phyloP scores from a whole-genome alignment of 2,113 vertebrate species.

The Passer montanus region DNA sequence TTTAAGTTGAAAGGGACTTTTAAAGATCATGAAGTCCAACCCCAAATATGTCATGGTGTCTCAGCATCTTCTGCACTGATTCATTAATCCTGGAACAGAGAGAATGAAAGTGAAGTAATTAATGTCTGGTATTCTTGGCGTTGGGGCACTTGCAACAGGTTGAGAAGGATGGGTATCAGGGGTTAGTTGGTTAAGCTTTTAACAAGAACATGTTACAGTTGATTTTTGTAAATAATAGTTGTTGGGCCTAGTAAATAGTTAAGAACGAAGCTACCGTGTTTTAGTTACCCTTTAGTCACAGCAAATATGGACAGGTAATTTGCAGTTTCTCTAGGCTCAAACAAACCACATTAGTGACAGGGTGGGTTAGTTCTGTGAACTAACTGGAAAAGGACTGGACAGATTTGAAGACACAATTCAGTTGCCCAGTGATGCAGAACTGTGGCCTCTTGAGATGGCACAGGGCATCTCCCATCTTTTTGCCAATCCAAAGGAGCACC shows the following conservation, averaged over 20 bases:
- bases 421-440: not conserved
- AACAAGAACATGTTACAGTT: not conserved
- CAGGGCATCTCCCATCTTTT: not conserved
- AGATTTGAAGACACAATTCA: not conserved
- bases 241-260: not conserved
- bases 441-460: not conserved
- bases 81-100: not conserved
- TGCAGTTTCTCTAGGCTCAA: not conserved
- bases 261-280: not conserved
- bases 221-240: not conserved
- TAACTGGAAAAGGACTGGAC: not conserved
- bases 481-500: not conserved
- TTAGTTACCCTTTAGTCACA: not conserved
- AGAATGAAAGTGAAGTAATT: not conserved
- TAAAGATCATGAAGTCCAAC: not conserved
- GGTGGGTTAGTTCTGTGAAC: not conserved
- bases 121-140: not conserved
- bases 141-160: not conserved
- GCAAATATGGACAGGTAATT: not conserved
- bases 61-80: not conserved
- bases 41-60: not conserved
- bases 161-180: not conserved
- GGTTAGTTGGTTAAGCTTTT: not conserved
- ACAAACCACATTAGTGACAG: not conserved
- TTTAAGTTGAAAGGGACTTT: not conserved